A percentile compares a stretch with the other conserved stretches of the same genome.
These are phyloP conservation scores for Myzus persicae DNA, from an alignment of 1,140 invertebrate genomes.

Conservation along the genomic window DNA sequence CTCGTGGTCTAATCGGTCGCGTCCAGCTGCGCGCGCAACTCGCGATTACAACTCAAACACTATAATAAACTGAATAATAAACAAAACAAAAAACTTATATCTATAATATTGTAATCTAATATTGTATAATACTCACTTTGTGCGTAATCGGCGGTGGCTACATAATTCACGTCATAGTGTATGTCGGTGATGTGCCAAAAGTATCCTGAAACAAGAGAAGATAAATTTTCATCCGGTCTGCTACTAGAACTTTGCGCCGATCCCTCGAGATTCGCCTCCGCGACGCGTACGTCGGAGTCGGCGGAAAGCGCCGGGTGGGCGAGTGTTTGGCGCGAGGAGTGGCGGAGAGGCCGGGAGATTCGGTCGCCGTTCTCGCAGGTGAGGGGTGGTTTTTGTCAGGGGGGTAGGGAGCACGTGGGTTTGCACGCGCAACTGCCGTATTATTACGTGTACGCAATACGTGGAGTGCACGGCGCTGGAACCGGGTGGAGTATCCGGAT, in stretches of 20 bases:
- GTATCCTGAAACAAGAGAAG: conserved; percentile 75
- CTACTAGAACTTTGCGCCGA: background rate
- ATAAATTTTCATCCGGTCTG: conserved; percentile 17
- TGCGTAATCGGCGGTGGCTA: conserved; percentile 73
- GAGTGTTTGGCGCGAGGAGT: background rate
- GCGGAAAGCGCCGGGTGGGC: too few species aligned
- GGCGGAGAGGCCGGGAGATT: too few species aligned
- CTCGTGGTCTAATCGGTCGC: background rate
- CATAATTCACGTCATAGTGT: conserved; percentile 84
- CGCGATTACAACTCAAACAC: too few species aligned
- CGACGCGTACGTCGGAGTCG: background rate
- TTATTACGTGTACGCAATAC: background rate
- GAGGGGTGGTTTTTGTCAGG: background rate
- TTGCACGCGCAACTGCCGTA: background rate
- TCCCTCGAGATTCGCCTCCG: background rate
- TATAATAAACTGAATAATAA: background rate
- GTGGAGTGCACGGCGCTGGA: background rate
- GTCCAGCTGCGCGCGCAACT: background rate
- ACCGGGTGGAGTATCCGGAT: background rate
- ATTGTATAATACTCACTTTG: conserved; percentile 71
- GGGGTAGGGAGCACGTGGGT: too few species aligned
- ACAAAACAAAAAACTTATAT: background rate
- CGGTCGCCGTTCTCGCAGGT: background rate
- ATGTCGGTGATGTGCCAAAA: conserved; percentile 94
- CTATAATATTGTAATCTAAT: background rate